Conservation (phyloP, 2,888 invertebrate species). For the Parnassius mnemosyne region DNA sequence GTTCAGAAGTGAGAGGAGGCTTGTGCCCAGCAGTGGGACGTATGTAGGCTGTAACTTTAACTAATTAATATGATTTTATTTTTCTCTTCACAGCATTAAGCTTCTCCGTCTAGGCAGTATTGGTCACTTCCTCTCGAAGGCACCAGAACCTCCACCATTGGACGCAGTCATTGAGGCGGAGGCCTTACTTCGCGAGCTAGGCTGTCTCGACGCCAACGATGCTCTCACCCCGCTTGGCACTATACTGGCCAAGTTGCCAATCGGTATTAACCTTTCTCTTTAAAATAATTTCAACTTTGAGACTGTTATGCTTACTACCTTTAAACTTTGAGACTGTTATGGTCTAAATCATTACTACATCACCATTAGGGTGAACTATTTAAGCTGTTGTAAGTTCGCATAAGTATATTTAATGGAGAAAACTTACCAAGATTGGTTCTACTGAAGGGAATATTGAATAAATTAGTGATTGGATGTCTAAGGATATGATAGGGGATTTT, state of each 20-base stretch:
- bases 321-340: background rate
- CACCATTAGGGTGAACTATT: background rate
- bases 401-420: no score
- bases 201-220: conserved; percentile 92
- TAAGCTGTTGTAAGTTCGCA: no score
- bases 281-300: background rate
- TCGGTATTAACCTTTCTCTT: conserved; percentile 62
- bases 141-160: conserved; percentile 97
- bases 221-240: conserved; percentile 96
- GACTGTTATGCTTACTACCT: background rate
- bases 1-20: no score
- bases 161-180: conserved; percentile 99
- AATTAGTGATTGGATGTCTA: no score
- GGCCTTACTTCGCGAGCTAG: conserved; percentile 90
- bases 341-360: background rate
- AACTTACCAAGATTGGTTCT: no score
- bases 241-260: conserved; percentile 95
- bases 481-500: no score
- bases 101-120: conserved; percentile 94
- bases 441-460: no score
- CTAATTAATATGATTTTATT: conserved; percentile 4
- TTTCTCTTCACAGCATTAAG: conserved; percentile 68
- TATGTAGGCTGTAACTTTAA: no score
- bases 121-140: conserved; percentile 96
- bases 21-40: no score